A percentile compares a stretch with the other conserved stretches of the same genome.
Conservation (phyloP, 2,797 vertebrate species). For the Tachyglossus aculeatus region DNA sequence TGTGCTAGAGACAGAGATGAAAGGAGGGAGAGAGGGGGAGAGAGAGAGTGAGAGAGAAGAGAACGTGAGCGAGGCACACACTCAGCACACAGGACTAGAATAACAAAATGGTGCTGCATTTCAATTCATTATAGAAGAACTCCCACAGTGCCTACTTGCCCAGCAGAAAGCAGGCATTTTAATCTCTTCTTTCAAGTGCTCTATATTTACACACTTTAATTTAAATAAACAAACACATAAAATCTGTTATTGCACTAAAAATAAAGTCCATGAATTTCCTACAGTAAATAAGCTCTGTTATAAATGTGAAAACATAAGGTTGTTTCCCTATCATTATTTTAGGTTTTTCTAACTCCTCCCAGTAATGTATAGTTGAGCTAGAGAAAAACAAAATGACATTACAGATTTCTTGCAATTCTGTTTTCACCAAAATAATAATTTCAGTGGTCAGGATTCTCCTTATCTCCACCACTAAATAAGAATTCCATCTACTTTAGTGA, state of each 20-base stretch:
- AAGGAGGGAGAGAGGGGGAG: no score
- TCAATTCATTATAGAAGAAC: slow-evolving; percentile 26
- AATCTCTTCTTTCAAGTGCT: slow-evolving; percentile 30
- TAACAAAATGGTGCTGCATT: slow-evolving; percentile 20
- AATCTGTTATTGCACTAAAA: slow-evolving; percentile 49
- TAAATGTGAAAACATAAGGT: slow-evolving; percentile 49
- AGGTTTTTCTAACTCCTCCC: slow-evolving; percentile 8
- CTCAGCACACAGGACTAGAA: neutral
- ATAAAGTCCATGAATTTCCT: slow-evolving; percentile 36
- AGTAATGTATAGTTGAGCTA: slow-evolving; percentile 16
- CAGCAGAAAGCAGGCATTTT: slow-evolving; percentile 25
- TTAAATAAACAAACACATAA: slow-evolving; percentile 46
- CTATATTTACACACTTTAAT: slow-evolving; percentile 44
- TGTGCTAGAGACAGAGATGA: slow-evolving; percentile 48
- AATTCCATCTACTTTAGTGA: slow-evolving; percentile 45
- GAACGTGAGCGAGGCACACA: no score
- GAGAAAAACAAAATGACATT: no score
- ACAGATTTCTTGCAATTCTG: neutral
- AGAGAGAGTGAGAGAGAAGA: no score
- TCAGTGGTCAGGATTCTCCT: slow-evolving; percentile 7
- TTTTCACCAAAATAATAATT: neutral
- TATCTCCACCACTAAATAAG: slow-evolving; percentile 11
- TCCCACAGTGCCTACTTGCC: slow-evolving; percentile 3
- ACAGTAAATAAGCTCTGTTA: slow-evolving; percentile 53
- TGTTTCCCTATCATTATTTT: neutral